Evolutionary conservation across 2,113 vertebrate species (phyloP).

Genomic region (Labeo rohita): DNA sequence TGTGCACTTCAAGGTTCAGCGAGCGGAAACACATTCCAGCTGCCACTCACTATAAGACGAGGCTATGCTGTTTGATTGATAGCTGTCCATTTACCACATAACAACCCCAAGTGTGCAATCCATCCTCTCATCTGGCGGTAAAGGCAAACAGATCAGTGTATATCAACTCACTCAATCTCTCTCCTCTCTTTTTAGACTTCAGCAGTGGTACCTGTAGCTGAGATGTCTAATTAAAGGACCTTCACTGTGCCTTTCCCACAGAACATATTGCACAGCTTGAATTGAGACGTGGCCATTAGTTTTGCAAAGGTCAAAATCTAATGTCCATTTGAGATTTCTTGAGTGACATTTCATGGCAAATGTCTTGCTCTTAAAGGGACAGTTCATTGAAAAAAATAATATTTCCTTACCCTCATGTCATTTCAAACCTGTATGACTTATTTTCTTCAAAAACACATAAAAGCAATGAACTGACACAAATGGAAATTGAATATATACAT

Average conservation of each 20-base stretch:
- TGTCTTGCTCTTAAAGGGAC: constrained; percentile 1
- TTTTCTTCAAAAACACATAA: no score
- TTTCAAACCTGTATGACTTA: no score
- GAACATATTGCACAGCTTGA: neutral
- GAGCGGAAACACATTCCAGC: constrained; percentile 31
- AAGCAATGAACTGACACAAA: no score
- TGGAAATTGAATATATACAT: no score
- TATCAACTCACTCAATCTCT: constrained; percentile 52
- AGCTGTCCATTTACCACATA: constrained; percentile 31
- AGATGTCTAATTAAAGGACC: constrained; percentile 21
- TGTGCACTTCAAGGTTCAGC: constrained; percentile 40
- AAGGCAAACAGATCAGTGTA: constrained; percentile 38
- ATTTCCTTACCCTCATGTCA: no score
- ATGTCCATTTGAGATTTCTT: constrained; percentile 13
- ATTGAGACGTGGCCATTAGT: neutral
- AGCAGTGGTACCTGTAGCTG: constrained; percentile 35
- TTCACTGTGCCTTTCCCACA: neutral
- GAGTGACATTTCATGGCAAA: neutral
- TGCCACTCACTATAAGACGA: constrained; percentile 23
- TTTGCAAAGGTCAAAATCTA: constrained; percentile 1
- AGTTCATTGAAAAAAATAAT: neutral
- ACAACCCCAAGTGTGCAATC: constrained; percentile 11
- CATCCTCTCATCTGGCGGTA: constrained; percentile 30
- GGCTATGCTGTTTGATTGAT: constrained; percentile 48
- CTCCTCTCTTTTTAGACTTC: neutral